Evolutionary conservation across 2,888 invertebrate species (phyloP).

Genomic region (Dermolepida albohirtum): DNA sequence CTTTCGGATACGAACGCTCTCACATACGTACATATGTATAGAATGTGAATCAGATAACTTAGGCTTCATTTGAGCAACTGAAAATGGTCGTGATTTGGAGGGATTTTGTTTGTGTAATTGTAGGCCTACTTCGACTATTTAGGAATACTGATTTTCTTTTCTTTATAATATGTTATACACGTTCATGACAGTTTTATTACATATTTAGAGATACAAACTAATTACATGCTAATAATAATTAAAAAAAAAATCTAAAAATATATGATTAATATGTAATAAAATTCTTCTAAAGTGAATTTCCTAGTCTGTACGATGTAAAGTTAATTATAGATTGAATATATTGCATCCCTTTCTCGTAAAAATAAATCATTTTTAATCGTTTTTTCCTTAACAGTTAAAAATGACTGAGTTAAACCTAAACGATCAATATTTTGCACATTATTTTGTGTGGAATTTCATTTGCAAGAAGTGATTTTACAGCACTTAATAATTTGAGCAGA

Average conservation of each 20-base stretch:
- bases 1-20: neutral
- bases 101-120: conserved; percentile 15
- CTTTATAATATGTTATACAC: neutral
- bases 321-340: too few species aligned
- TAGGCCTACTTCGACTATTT: neutral
- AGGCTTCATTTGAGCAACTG: conserved; percentile 29
- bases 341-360: too few species aligned
- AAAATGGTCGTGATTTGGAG: conserved; percentile 1
- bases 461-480: too few species aligned
- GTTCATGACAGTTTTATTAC: conserved; percentile 1
- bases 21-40: neutral
- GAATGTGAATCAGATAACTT: neutral
- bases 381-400: too few species aligned
- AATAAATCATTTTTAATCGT: too few species aligned
- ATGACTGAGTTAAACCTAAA: too few species aligned
- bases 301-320: too few species aligned
- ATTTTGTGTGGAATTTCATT: too few species aligned
- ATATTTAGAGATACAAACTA: conserved; percentile 1
- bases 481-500: too few species aligned
- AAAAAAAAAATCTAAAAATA: conserved; percentile 3
- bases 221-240: neutral
- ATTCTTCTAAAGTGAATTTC: too few species aligned
- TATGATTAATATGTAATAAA: too few species aligned
- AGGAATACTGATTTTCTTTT: conserved; percentile 7
- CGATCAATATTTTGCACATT: too few species aligned